These are phyloP conservation scores for Cyprinodon variegatus DNA, from an alignment of 2,113 vertebrate species.

Conservation along the genomic window DNA sequence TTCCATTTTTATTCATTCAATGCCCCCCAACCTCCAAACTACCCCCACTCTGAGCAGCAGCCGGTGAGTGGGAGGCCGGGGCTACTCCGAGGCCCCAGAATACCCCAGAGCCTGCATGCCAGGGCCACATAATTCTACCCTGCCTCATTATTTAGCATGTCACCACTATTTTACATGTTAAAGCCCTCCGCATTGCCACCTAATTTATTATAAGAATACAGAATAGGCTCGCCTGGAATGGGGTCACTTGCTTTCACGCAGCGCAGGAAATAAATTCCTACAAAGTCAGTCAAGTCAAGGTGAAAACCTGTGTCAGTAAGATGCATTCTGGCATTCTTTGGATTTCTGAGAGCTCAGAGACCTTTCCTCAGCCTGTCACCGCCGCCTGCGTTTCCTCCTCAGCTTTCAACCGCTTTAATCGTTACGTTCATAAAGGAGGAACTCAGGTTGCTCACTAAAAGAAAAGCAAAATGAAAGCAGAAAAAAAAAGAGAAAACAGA, in stretches of 20 bases:
- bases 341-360: conserved; percentile 54
- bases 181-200: conserved; percentile 78
- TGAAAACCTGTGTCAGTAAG: conserved; percentile 79
- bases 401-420: conserved; percentile 64
- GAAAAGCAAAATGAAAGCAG: conserved; percentile 2
- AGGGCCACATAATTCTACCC: conserved; percentile 77
- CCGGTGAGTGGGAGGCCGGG: conserved; percentile 47
- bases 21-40: not conserved
- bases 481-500: conserved; percentile 23
- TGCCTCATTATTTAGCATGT: conserved; percentile 88
- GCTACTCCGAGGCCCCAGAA: conserved; percentile 67
- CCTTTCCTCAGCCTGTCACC: conserved; percentile 24
- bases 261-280: conserved; percentile 76
- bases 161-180: conserved; percentile 87
- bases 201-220: conserved; percentile 84
- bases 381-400: conserved; percentile 43
- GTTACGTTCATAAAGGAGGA: conserved; percentile 63
- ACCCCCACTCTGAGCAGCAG: conserved; percentile 39
- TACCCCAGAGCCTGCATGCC: conserved; percentile 76
- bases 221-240: conserved; percentile 78
- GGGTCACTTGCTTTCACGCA: conserved; percentile 77
- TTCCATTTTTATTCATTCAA: conserved; percentile 83
- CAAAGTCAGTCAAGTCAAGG: conserved; percentile 84
- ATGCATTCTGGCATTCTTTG: conserved; percentile 67
- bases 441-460: conserved; percentile 63